Base-by-base conservation (phyloP, 1,140 invertebrate species). In the Papilio polyxenes region DNA sequence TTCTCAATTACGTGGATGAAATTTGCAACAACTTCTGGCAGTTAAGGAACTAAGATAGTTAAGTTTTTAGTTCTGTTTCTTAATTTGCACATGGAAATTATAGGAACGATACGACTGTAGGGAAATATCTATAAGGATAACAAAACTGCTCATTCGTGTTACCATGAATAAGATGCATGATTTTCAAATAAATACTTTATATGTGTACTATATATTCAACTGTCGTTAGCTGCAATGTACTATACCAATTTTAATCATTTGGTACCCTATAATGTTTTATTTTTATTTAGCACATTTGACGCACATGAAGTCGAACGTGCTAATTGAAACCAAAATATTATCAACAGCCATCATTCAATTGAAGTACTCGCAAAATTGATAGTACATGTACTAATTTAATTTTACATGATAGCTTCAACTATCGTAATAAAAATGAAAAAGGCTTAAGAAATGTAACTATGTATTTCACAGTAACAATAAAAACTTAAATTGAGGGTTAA, bases 1-100 rank as follows among this genome's bases (percentile, higher is more conserved):
- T 69, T 37, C 31, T 11, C 65, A 69, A 69, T 69, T 69, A 69
- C 65, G 65, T 69, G 65, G 65, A 69, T 69, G 23, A 69, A 69
- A 69, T 69, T 69, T 69, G 23, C 65, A 69, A 40, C 31, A 20
- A 65, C 31, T 69, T 69, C 13, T 37, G 15, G 31, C 11, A 69
- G 31, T n/a, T 69, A 31, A 69, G 62, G 31, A 65, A n/a, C 56
- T 65, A 13, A 65, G 62, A 65, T 23, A 65, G 9, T 37, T 37
- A 37, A 69, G 23, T 69, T 69, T 40, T 69, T 69, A 69, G 31
- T 37, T 37, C 31, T 37, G 31, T 69, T 40, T 65, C 7, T 23
- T 65, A 31, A 69, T 15, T 69, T 69, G 11, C 13, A 69, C 17
- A 13, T 65, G n/a, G 20, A 31, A 31, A 31, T 65, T 65, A 65